phyloP scores from a whole-genome alignment of 2,113 vertebrate species.

The Heteronetta atricapilla region DNA sequence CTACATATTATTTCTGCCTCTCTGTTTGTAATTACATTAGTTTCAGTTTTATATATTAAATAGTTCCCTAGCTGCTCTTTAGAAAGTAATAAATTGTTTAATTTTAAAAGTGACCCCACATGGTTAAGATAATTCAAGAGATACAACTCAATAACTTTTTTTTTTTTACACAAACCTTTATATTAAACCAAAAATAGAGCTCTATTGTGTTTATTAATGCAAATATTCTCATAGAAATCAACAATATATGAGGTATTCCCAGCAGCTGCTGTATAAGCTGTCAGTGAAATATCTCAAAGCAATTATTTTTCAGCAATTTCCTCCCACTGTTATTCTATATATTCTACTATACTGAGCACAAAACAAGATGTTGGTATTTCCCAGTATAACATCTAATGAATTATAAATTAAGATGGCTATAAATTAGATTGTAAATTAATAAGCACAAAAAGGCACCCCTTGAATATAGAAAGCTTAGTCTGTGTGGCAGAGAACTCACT shows the following conservation, averaged over 20 bases:
- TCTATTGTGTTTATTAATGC: constrained; percentile 32
- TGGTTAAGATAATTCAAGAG: constrained; percentile 60
- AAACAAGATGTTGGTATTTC: not conserved
- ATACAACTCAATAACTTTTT: constrained; percentile 22
- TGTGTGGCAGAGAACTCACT: not conserved
- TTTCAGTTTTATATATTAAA: constrained; percentile 53
- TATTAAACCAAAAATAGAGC: constrained; percentile 52
- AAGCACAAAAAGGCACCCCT: not conserved
- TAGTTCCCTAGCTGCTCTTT: constrained; percentile 49
- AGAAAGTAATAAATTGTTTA: constrained; percentile 72
- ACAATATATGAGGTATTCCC: constrained; percentile 31
- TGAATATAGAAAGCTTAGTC: not conserved
- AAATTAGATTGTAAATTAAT: not conserved
- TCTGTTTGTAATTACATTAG: constrained; percentile 57
- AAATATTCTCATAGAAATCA: constrained; percentile 42
- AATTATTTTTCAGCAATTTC: constrained; percentile 56
- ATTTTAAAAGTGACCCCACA: constrained; percentile 65
- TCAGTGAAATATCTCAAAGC: constrained; percentile 30
- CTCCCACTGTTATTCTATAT: constrained; percentile 19
- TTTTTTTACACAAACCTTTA: constrained; percentile 43
- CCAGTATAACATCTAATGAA: not conserved
- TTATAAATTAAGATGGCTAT: not conserved
- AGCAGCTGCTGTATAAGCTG: constrained; percentile 6
- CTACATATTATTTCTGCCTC: constrained; percentile 23
- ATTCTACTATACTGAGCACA: not conserved